phyloP scores from a whole-genome alignment of 2,888 invertebrate species.

The Isotomurus palustris region DNA sequence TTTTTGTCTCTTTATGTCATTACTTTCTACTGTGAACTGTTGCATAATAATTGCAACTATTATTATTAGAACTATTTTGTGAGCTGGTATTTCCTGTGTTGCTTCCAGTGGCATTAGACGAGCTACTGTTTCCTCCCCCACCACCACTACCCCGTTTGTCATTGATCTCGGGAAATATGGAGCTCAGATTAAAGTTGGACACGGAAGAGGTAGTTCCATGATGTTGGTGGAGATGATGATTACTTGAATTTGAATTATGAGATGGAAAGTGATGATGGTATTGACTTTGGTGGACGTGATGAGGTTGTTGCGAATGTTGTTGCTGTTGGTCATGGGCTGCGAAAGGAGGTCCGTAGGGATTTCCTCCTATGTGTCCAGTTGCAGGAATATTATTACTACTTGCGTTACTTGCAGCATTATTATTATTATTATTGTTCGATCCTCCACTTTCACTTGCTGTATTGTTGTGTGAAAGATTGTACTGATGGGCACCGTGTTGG shows the following conservation, averaged over 20 bases:
- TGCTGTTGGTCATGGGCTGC: not conserved
- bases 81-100: not conserved
- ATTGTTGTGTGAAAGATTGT: not conserved
- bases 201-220: constrained; percentile 48
- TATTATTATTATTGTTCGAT: not conserved
- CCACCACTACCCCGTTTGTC: constrained; percentile 51
- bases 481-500: no score
- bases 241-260: constrained; percentile 3
- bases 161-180: constrained; percentile 80
- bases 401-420: not conserved
- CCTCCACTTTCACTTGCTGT: no score
- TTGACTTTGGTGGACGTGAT: constrained; percentile 16
- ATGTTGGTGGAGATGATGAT: constrained; percentile 19
- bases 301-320: constrained; percentile 14
- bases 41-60: not conserved
- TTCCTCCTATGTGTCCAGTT: not conserved
- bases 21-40: no score
- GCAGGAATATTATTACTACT: not conserved
- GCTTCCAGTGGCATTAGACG: not conserved
- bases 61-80: constrained; percentile 1
- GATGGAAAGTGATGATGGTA: constrained; percentile 12
- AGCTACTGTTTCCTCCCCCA: not conserved
- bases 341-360: no score
- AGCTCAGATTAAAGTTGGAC: constrained; percentile 75
- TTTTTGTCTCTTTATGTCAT: no score